phyloP scores from a whole-genome alignment of 2,797 vertebrate genomes.

The Danio albolineatus region DNA sequence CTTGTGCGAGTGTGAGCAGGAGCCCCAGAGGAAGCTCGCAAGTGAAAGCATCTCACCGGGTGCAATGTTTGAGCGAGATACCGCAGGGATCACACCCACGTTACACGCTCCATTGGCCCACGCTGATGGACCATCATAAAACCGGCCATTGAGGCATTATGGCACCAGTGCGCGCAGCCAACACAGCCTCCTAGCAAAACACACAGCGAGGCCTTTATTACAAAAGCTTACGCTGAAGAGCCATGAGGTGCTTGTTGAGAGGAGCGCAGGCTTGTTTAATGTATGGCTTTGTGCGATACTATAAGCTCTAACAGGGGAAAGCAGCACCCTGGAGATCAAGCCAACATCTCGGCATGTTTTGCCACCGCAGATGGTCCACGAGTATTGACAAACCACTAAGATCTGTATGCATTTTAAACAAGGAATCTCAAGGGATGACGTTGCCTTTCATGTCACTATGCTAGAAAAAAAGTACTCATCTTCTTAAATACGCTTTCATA shows the following conservation, averaged over 20 bases:
- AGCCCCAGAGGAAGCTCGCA: background rate
- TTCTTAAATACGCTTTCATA: background rate
- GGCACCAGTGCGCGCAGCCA: slow-evolving; percentile 7
- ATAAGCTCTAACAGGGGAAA: slow-evolving; percentile 13
- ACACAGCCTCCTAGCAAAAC: background rate
- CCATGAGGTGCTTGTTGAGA: background rate
- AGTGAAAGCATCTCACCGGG: slow-evolving; percentile 17
- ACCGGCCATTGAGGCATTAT: slow-evolving; percentile 45
- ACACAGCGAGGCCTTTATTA: slow-evolving; percentile 31
- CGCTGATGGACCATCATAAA: slow-evolving; percentile 52
- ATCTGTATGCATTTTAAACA: slow-evolving; percentile 42
- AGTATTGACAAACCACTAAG: slow-evolving; percentile 51
- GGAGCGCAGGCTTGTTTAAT: slow-evolving; percentile 24
- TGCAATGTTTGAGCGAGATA: slow-evolving; percentile 49
- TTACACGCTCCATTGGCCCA: slow-evolving; percentile 57
- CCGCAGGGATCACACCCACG: slow-evolving; percentile 43
- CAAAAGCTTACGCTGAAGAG: slow-evolving; percentile 13
- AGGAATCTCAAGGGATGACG: slow-evolving; percentile 24
- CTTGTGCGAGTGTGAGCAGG: background rate
- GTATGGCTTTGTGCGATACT: slow-evolving; percentile 16
- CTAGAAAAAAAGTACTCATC: background rate
- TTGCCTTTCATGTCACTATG: background rate
- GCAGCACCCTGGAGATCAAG: slow-evolving; percentile 3
- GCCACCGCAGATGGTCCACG: slow-evolving; percentile 31
- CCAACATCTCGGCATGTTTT: slow-evolving; percentile 39